These are phyloP conservation scores for Pituophis catenifer DNA, from an alignment of 2,113 vertebrate genomes.

Conservation along the genomic window DNA sequence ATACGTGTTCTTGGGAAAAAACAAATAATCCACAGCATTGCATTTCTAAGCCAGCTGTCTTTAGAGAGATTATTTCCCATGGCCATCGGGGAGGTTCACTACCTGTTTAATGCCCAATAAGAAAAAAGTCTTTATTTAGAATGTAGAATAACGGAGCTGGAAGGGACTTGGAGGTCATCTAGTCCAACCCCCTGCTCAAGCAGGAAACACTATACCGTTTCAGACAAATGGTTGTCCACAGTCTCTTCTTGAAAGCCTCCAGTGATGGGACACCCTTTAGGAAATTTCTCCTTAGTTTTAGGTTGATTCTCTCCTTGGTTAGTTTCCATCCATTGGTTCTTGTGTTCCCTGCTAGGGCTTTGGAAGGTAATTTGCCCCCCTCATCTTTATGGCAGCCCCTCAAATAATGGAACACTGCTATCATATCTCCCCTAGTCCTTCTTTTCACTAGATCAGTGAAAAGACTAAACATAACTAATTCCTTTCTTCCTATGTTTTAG, in stretches of 20 bases:
- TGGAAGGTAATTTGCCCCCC: too few species aligned
- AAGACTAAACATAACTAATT: too few species aligned
- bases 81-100: background rate
- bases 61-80: background rate
- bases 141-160: background rate
- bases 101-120: background rate
- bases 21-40: background rate
- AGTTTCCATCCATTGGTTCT: background rate
- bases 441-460: too few species aligned
- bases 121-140: background rate
- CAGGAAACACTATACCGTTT: background rate
- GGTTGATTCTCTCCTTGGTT: background rate
- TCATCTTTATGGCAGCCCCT: too few species aligned
- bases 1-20: background rate
- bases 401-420: too few species aligned
- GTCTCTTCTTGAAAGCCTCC: background rate
- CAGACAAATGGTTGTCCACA: background rate
- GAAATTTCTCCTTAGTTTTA: background rate
- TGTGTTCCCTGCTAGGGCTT: background rate
- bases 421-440: too few species aligned
- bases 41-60: background rate
- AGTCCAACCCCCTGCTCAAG: background rate
- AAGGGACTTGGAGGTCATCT: background rate
- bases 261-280: background rate
- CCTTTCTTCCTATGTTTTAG: too few species aligned